Base-by-base conservation (phyloP, 2,113 vertebrate species). In the Tapirus terrestris region DNA sequence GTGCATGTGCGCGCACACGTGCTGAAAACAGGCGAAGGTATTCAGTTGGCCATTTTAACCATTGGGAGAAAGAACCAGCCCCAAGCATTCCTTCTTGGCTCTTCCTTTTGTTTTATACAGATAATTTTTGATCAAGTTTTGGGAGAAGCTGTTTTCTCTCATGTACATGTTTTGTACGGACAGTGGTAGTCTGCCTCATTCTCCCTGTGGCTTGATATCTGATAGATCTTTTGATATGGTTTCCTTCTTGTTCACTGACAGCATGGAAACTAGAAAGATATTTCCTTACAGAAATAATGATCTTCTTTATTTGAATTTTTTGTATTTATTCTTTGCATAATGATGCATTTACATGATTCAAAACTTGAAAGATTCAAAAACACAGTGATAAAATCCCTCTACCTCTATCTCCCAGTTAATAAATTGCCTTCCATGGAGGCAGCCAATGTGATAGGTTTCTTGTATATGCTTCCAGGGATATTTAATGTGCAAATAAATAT, bases 211-310 rank as follows among this genome's bases (percentile, higher is more conserved):
- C 67, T 73, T 45, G 56, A 20, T 53, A 53, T 31, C 63, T 63
- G 56, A 60, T 18, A n/a, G 12, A 36, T 72, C 48, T 68, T 58
- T 91, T 76, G 65, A 75, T 53, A 29, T 0, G 3, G 39, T 80
- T 94, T 96, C 13, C 31, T 18, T 97, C 91, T 68, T 77, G 10
- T 82, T 82, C 65, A 36, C 51, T 53, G 75, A 86, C 6, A 81
- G 31, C 29, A 4, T 92, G 25, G 51, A 80, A 75, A 86, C 36
- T 53, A 31, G 56, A 79, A 87, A 77, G 85, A 5, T 29, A 4
- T 77, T 86, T 51, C 39, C 33, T 82, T 51, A 79, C 14, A 86
- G 81, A 65, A 83, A 75, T 91, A 63, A 53, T 68, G 4, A 20
- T 60, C 23, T 65, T 82, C 68, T 85, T 63, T 77, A 63, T 79